A percentile compares a stretch with the other conserved stretches of the same genome.
phyloP scores from a whole-genome alignment of 2,888 invertebrate genomes.

The Listrodromus nycthemerus region DNA sequence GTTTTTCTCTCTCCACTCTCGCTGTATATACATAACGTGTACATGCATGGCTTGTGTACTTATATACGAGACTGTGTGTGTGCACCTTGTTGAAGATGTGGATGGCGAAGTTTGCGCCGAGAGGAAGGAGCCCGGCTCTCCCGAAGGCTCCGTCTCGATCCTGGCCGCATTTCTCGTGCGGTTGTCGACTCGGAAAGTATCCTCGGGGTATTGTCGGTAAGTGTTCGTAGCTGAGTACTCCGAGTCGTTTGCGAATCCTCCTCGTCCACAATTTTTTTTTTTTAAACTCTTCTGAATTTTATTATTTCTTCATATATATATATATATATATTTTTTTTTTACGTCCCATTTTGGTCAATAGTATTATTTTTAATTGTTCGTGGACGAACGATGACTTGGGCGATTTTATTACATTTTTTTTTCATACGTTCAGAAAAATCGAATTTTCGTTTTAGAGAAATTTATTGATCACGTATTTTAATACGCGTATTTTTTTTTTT shows the following conservation, averaged over 20 bases:
- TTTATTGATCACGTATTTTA: too few relatives aligned
- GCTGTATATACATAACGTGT: constrained; percentile 70
- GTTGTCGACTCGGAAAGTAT: constrained; percentile 84
- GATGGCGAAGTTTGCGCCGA: constrained; percentile 50
- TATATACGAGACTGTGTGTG: constrained; percentile 30
- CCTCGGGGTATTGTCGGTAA: constrained; percentile 82
- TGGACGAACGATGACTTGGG: not conserved
- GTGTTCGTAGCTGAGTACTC: constrained; percentile 65
- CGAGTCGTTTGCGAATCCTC: constrained; percentile 20
- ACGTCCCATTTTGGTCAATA: not conserved
- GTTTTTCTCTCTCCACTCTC: constrained; percentile 71
- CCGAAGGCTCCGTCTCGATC: constrained; percentile 78
- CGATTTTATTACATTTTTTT: not conserved
- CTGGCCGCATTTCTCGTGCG: constrained; percentile 84
- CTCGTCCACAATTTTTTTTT: not conserved
- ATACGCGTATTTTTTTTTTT: too few relatives aligned
- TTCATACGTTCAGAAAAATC: not conserved
- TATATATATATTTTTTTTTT: constrained; percentile 17
- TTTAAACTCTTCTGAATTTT: not conserved
- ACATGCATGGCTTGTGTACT: not conserved
- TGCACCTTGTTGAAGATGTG: constrained; percentile 28
- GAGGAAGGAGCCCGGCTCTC: constrained; percentile 72
- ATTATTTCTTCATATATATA: too few relatives aligned
- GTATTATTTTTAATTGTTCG: not conserved
- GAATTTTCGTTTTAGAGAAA: not conserved